Evolutionary conservation across 2,888 invertebrate genomes (phyloP), one percentile per base, ranked within the genome.

Genomic region (Eupithecia vulgata): DNA sequence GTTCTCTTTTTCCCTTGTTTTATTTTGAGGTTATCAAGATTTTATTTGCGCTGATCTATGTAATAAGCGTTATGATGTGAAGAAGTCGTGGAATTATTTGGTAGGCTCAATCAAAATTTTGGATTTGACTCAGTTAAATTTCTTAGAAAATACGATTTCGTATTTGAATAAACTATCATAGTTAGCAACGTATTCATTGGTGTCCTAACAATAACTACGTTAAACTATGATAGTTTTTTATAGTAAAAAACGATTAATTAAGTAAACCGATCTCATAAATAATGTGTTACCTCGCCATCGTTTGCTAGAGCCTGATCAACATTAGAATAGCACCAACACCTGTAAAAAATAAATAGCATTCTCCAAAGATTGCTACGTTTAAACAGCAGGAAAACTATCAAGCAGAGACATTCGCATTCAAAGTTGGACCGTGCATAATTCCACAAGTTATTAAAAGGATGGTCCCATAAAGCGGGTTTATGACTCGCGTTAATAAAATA

Each of bases 401-500:
- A 5, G 25, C 57, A 57, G 57, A 57, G 10, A 25, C 5, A 57
- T 57, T 25, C 5, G 10, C 35, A 35, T 12, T 5, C 3, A 35
- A 37, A n/a, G 35, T n/a, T 5, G 34, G 62, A 12, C 12, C 62
- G 37, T 37, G 62, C 34, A 64, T 64, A 64, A 64, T 37, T 64
- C 34, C n/a, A n/a, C 8, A 21, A 64, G 62, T 64, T 64, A 64
- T 64, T 35, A 75, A 76, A 67, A 34, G 72, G 59, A 68, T 57
- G 65, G 67, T 15, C 30, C 70, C 68, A 69, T 75, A 72, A 73
- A 78, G 59, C 45, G 68, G 66, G 62, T 76, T 75, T 68, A 72
- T 71, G 52, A 52, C 30, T 37, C 61, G 34, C 25, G 69, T 68
- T 69, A 66, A 71, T 71, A 73, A 74, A 71, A 75, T 67, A 65